Evolutionary conservation across 23 tunicate species (phyloP), one percentile per base, ranked within the genome.

Genomic region (Oikopleura albicans): DNA sequence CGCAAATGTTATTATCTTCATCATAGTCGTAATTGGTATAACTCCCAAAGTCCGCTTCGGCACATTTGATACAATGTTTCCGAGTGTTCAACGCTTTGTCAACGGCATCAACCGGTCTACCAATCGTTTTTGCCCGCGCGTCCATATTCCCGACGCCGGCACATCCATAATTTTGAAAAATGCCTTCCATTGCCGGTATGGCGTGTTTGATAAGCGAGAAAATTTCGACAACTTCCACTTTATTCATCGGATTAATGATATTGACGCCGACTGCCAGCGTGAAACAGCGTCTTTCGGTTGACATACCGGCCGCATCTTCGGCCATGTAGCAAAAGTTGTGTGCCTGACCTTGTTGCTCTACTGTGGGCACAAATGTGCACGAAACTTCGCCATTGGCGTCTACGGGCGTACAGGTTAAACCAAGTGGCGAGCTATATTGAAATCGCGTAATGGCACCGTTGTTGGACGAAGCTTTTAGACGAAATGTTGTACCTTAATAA

Each of bases 51-150:
- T n/a, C n/a, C n/a, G n/a, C n/a, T 49, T 49, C 16, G 16, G 79
- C 79, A 71, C 79, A 71, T 71, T 71, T 71, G 79, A 29, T 31
- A 71, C 79, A 71, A 2, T 71, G 33, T 29, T 71, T 71, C 79
- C 79, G 31, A 2, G 27, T 71, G 79, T 71, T 71, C 37, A 71
- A 22, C 33, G 35, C 35, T 2, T 16, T 4, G 31, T 71, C 79
- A 29, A 71, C 35, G 28, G 4, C 79, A 29, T 71, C 79, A 37
- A 27, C 37, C 31, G 79, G 79, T 12, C 4, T 2, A 12, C 79
- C 79, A 22, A 2, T 29, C 31, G 79, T 12, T 71, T 4, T 4
- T 29, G 79, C 79, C 2, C 31, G 37, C 4, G 79, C 34, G 4
- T 71, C 35, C 79, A 71, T 71, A 29, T 71, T 71, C 4, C 37